Evolutionary conservation across 2,797 vertebrate genomes (phyloP).

Genomic region (Nannoperca obscura): DNA sequence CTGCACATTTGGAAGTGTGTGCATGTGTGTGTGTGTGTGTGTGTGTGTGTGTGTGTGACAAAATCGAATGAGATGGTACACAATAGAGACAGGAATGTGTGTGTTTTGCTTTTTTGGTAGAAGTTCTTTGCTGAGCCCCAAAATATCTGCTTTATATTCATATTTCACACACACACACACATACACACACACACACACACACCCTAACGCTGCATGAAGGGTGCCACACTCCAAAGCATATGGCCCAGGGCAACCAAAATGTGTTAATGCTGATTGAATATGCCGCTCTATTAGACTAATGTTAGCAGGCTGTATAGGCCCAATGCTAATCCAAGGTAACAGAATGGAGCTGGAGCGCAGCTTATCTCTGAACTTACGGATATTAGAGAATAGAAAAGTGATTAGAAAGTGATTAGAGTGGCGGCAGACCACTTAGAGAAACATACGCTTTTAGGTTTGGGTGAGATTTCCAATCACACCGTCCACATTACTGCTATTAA

Average conservation of each 20-base stretch:
- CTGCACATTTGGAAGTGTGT: conserved; percentile 25
- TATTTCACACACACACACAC: conserved; percentile 2
- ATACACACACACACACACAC: conserved; percentile 16
- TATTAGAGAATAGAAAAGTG: conserved; percentile 77
- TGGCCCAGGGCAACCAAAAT: conserved; percentile 46
- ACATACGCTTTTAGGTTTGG: conserved; percentile 74
- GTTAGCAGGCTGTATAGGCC: conserved; percentile 56
- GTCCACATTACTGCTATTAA: conserved; percentile 61
- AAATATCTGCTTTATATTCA: background rate
- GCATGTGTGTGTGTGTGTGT: background rate
- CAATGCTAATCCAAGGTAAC: conserved; percentile 71
- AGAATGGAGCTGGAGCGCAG: conserved; percentile 59
- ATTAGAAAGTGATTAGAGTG: conserved; percentile 81
- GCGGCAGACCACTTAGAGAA: conserved; percentile 71
- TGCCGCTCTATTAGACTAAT: conserved; percentile 76
- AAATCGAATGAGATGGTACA: background rate
- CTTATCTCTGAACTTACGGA: conserved; percentile 68
- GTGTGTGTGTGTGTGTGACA: background rate
- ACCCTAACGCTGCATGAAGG: background rate
- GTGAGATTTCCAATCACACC: conserved; percentile 67
- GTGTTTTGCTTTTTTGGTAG: background rate
- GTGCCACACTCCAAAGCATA: conserved; percentile 61
- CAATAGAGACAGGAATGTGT: background rate
- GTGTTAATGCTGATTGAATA: conserved; percentile 79
- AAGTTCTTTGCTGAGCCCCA: background rate